Percentiles rank a stretch among this genome's conserved stretches.
Evolutionary conservation across 2,888 invertebrate species (phyloP).

Genomic region (Yponomeuta malinellus): DNA sequence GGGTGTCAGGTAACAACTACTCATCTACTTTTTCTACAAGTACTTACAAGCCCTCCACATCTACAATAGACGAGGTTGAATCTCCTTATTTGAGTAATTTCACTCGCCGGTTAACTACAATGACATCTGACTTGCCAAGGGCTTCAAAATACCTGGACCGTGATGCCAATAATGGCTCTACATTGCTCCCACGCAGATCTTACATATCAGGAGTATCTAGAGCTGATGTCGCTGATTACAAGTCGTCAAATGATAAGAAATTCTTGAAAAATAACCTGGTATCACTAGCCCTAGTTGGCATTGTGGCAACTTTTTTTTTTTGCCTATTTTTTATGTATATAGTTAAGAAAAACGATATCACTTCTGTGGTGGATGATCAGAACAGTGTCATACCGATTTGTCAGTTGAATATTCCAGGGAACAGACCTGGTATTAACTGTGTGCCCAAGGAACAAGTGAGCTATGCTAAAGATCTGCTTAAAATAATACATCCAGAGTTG

Average conservation of each 20-base stretch:
- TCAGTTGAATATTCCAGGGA: slow-evolving; percentile 64
- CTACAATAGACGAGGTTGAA: slow-evolving; percentile 72
- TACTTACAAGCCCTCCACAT: slow-evolving; percentile 54
- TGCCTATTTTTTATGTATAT: slow-evolving; percentile 80
- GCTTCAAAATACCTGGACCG: slow-evolving; percentile 43
- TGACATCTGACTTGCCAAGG: slow-evolving; percentile 58
- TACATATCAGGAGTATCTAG: slow-evolving; percentile 54
- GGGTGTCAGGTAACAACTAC: slow-evolving; percentile 46
- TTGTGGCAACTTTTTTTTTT: slow-evolving; percentile 79
- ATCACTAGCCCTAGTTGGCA: slow-evolving; percentile 77
- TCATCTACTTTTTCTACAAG: slow-evolving; percentile 44
- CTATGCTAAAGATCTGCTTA: slow-evolving; percentile 78
- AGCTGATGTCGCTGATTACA: slow-evolving; percentile 57
- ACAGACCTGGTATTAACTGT: slow-evolving; percentile 78
- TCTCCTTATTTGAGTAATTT: slow-evolving; percentile 84
- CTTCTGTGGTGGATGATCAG: slow-evolving; percentile 68
- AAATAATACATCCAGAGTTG: slow-evolving; percentile 79
- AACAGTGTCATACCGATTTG: slow-evolving; percentile 77
- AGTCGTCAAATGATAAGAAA: slow-evolving; percentile 60
- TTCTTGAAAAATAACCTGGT: slow-evolving; percentile 78
- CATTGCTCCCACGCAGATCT: slow-evolving; percentile 51
- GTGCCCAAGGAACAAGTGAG: slow-evolving; percentile 77
- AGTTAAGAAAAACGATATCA: slow-evolving; percentile 78
- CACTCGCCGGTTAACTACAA: slow-evolving; percentile 75
- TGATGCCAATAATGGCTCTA: slow-evolving; percentile 59